Conservation (phyloP, 2,888 invertebrate genomes). For the Pachliopta kotzebuea region DNA sequence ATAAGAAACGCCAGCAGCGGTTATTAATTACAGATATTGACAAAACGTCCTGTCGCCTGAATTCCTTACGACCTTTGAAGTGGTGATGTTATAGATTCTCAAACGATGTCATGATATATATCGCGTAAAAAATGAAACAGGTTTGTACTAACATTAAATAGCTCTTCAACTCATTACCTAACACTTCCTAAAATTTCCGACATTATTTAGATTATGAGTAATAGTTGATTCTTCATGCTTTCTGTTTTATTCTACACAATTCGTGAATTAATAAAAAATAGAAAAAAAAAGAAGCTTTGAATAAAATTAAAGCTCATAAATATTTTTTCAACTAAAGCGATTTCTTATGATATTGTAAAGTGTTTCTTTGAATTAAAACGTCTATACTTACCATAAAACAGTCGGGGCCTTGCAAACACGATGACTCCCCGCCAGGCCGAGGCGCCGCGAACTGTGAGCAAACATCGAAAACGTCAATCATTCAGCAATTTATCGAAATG, state of each 20-base stretch:
- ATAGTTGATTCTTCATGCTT: too few relatives aligned
- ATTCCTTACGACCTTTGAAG: slow-evolving; percentile 48
- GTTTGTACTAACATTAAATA: too few relatives aligned
- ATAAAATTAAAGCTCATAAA: slow-evolving; percentile 9
- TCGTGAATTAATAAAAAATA: not conserved
- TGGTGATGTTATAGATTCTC: slow-evolving; percentile 51
- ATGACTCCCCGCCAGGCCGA: slow-evolving; percentile 82
- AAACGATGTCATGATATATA: slow-evolving; percentile 34
- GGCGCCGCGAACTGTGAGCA: slow-evolving; percentile 84
- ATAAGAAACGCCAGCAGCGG: slow-evolving; percentile 54
- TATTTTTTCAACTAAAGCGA: slow-evolving; percentile 5
- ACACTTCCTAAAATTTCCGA: too few relatives aligned
- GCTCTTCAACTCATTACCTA: too few relatives aligned
- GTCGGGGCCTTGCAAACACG: slow-evolving; percentile 85
- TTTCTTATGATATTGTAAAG: slow-evolving; percentile 5
- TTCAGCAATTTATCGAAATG: slow-evolving; percentile 31
- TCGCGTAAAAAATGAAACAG: too few relatives aligned
- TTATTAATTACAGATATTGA: slow-evolving; percentile 75
- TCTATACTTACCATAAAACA: slow-evolving; percentile 84
- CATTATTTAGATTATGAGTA: too few relatives aligned
- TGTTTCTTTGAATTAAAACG: slow-evolving; percentile 29
- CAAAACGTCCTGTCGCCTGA: slow-evolving; percentile 55
- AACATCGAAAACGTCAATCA: slow-evolving; percentile 59
- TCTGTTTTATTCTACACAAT: too few relatives aligned
- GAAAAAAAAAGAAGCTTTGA: not conserved